Evolutionary conservation across 2,888 invertebrate genomes (phyloP).

Genomic region (Cryptocheilus praepositus): DNA sequence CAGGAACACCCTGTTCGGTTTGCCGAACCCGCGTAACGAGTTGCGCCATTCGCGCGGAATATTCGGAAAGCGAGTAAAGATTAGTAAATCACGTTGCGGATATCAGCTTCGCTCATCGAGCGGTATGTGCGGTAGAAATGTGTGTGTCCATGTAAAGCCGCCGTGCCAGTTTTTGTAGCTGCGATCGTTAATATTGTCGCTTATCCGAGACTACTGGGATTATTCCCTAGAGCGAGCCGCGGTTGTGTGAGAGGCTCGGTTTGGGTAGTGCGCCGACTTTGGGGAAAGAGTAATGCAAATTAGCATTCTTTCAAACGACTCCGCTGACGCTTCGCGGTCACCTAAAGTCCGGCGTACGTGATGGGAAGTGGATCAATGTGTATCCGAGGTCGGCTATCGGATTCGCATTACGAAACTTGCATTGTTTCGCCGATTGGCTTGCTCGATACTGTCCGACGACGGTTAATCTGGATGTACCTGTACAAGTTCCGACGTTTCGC

Average conservation of each 20-base stretch:
- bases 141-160: constrained; percentile 1
- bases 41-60: too few species aligned
- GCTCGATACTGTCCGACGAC: constrained; percentile 32
- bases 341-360: constrained; percentile 20
- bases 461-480: constrained; percentile 31
- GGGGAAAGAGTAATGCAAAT: constrained; percentile 46
- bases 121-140: too few species aligned
- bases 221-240: constrained; percentile 27
- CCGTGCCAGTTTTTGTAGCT: constrained; percentile 39
- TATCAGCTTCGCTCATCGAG: too few species aligned
- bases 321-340: not conserved
- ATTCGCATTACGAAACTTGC: constrained; percentile 23
- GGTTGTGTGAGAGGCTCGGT: not conserved
- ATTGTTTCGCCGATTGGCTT: constrained; percentile 23
- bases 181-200: constrained; percentile 55
- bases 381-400: constrained; percentile 37
- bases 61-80: too few species aligned
- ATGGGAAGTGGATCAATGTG: constrained; percentile 19
- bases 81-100: too few species aligned
- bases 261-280: not conserved
- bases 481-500: constrained; percentile 30
- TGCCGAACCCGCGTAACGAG: too few species aligned
- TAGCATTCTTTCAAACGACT: constrained; percentile 29
- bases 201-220: constrained; percentile 49
- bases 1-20: too few species aligned